Base-by-base conservation (phyloP, 2,797 vertebrate genomes). In the Smutsia temminckii region DNA sequence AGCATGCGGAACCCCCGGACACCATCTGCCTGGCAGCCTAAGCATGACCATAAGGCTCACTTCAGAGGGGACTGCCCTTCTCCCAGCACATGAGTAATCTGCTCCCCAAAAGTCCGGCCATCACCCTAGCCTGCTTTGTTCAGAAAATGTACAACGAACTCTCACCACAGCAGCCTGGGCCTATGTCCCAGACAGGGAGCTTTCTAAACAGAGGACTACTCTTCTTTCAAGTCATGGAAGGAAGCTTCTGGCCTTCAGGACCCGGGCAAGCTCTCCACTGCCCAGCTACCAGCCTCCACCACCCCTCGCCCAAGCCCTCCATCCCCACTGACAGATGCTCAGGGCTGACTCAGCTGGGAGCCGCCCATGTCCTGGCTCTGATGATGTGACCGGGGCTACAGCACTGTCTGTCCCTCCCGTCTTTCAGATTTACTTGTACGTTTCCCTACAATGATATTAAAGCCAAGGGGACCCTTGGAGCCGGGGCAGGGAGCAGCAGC, bases 181-280 rank as follows among this genome's bases (percentile, higher is more conserved):
- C 64, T 72, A 78, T 87, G 93, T 92, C 34, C 0, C 42, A 21
- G 75, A 34, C 87, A 57, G 57, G 57, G 55, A 40, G 27, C 94
- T 57, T 87, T 85, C 51, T 51, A 94, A 93, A 92, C 95, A 80
- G 87, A 93, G 78, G n/a, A 23, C 27, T 42, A 13, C 55, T 80
- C 89, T 69, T 61, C 72, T 40, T 34, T 57, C 14, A 10, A 84
- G 80, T 71, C 89, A 61, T 32, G 0, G 4, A 42, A 72, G 77
- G 29, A 53, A 63, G 51, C 80, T 77, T 25, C 78, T 25, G 51
- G 79, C 57, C 72, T n/a, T 13, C 32, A 8, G 27, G 37, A 9
- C 40, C 79, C 27, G 3, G 68, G 80, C 63, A 32, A 20, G 68
- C 27, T 21, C 63, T 32, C 21, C 21, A 46, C 13, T 66, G 37